Evolutionary conservation across 1,140 invertebrate species (phyloP).

Genomic region (Bathynomus jamesi): DNA sequence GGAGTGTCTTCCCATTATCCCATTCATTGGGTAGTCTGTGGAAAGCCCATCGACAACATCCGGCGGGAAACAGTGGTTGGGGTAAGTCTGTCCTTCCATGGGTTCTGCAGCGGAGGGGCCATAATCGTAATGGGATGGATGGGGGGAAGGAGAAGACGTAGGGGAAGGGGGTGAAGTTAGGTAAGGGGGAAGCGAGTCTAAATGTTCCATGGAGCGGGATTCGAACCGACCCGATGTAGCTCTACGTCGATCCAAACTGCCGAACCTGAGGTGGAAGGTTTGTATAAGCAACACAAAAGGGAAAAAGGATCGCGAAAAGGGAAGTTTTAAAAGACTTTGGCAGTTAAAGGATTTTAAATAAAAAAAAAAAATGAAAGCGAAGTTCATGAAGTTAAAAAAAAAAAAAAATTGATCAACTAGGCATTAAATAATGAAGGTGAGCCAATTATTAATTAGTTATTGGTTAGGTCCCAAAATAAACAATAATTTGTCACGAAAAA

Average conservation of each 20-base stretch:
- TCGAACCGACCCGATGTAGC: conserved; percentile 42
- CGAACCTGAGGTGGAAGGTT: conserved; percentile 46
- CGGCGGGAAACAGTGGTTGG: background rate
- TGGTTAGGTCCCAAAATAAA: no score
- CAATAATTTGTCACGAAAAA: no score
- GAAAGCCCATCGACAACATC: background rate
- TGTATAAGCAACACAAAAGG: background rate
- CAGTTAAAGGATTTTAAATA: background rate
- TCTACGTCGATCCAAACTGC: conserved; percentile 55
- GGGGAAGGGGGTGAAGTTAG: conserved; percentile 14
- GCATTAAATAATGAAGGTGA: no score
- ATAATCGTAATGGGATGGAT: no score
- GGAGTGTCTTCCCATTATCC: background rate
- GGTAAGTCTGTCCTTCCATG: background rate
- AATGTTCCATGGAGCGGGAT: conserved; percentile 37
- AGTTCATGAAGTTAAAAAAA: conserved; percentile 6
- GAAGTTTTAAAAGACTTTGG: background rate
- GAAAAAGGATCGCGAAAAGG: background rate
- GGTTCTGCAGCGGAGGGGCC: conserved; percentile 2
- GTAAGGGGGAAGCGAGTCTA: conserved; percentile 29
- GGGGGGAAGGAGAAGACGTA: conserved; percentile 14
- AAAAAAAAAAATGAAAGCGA: conserved; percentile 12
- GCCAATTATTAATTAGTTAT: no score
- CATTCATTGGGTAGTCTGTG: background rate
- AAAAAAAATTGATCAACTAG: background rate